phyloP scores from a whole-genome alignment of 2,888 invertebrate genomes.

The Neria commutata region DNA sequence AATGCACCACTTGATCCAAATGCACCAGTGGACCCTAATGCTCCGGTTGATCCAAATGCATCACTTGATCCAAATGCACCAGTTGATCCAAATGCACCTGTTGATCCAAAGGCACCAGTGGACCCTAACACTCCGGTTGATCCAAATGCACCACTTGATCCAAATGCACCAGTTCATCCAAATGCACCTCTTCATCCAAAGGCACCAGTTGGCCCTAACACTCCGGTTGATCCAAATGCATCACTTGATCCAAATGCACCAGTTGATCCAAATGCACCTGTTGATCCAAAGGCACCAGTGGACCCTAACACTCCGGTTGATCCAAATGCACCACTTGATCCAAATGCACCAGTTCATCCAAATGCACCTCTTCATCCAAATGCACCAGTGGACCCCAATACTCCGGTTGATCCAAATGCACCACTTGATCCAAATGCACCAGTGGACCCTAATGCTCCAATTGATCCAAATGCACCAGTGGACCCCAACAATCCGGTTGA shows the following conservation, averaged over 20 bases:
- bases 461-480: conserved; percentile 17
- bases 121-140: conserved; percentile 12
- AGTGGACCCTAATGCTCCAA: conserved; percentile 18
- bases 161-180: background rate
- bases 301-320: conserved; percentile 21
- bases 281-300: conserved; percentile 19
- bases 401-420: conserved; percentile 11
- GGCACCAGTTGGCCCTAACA: conserved; percentile 18
- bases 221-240: conserved; percentile 16
- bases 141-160: background rate
- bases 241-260: conserved; percentile 19
- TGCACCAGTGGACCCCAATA: conserved; percentile 17
- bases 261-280: conserved; percentile 28
- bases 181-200: conserved; percentile 11
- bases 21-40: conserved; percentile 15
- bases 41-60: conserved; percentile 15
- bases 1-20: conserved; percentile 12
- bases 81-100: conserved; percentile 7
- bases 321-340: conserved; percentile 19
- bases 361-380: conserved; percentile 20
- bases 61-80: background rate
- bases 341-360: conserved; percentile 18
- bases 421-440: conserved; percentile 28
- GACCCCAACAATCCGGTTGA: conserved; percentile 20
- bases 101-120: conserved; percentile 10